A percentile compares a stretch with the other conserved stretches of the same genome.
Evolutionary conservation across 2,888 invertebrate species (phyloP).

Genomic region (Magallana nippona): DNA sequence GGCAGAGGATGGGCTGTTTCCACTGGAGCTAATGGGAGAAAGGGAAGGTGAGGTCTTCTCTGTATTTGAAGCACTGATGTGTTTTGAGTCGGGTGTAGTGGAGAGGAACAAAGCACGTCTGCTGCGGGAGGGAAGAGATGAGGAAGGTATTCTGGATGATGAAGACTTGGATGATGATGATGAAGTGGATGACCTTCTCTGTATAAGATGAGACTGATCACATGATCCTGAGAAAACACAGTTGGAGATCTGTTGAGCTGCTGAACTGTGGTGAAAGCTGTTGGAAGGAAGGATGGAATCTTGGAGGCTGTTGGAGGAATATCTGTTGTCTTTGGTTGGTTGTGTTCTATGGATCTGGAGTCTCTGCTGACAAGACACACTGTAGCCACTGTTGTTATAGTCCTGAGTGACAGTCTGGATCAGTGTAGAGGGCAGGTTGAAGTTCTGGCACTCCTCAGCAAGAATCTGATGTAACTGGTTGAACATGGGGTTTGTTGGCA

Average conservation of each 20-base stretch:
- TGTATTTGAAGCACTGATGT: not conserved
- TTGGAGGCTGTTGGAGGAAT: not conserved
- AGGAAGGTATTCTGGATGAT: not conserved
- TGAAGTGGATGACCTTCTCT: not conserved
- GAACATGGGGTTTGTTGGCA: slow-evolving; percentile 68
- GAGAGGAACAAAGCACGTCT: not conserved
- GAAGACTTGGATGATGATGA: not conserved
- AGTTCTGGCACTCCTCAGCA: slow-evolving; percentile 65
- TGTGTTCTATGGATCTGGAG: slow-evolving; percentile 45
- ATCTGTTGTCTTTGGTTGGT: slow-evolving; percentile 19
- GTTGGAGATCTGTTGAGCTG: not conserved
- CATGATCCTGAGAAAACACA: not conserved
- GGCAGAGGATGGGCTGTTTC: not conserved
- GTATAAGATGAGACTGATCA: not conserved
- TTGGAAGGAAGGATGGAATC: not conserved
- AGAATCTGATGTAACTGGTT: slow-evolving; percentile 65
- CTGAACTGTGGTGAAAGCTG: not conserved
- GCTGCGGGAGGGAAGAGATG: not conserved
- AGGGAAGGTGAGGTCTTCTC: not conserved
- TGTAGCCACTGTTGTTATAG: not conserved
- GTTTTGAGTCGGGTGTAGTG: not conserved
- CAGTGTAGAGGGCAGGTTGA: slow-evolving; percentile 67
- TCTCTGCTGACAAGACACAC: slow-evolving; percentile 35
- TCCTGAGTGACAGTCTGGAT: slow-evolving; percentile 54
- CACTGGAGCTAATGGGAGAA: not conserved